These are phyloP conservation scores for Parnassius glacialis DNA, from an alignment of 2,888 invertebrate genomes.

Conservation along the genomic window DNA sequence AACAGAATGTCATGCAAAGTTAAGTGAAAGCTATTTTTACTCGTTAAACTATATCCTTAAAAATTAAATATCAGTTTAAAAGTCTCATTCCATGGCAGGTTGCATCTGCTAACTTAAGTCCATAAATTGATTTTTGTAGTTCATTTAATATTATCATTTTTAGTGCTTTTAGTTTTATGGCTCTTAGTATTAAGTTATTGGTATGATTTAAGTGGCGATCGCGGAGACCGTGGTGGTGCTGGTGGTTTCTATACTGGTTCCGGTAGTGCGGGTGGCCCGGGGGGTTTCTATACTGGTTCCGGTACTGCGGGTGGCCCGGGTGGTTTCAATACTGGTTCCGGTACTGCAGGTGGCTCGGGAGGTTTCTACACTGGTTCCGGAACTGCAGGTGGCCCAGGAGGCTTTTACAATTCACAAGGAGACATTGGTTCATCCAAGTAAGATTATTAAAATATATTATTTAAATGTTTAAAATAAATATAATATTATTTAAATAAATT, in stretches of 20 bases:
- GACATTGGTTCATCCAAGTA: neutral
- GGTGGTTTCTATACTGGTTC: constrained; percentile 48
- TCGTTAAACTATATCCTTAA: too few relatives aligned
- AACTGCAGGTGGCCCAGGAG: constrained; percentile 27
- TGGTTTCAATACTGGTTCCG: constrained; percentile 43
- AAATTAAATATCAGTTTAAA: too few relatives aligned
- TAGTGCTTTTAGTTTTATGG: neutral
- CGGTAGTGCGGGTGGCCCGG: constrained; percentile 1
- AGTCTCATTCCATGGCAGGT: too few relatives aligned
- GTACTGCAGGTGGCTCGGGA: constrained; percentile 31
- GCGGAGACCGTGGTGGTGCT: constrained; percentile 62
- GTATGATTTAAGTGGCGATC: constrained; percentile 51
- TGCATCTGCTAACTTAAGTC: too few relatives aligned
- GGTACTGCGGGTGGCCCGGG: neutral
- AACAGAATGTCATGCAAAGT: too few relatives aligned
- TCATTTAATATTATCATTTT: too few relatives aligned
- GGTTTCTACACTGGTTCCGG: constrained; percentile 38
- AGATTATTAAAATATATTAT: neutral
- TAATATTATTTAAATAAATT: too few relatives aligned
- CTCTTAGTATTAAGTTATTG: neutral
- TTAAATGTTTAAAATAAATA: too few relatives aligned
- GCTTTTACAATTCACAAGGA: neutral
- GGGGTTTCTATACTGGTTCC: constrained; percentile 30
- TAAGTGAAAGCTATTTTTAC: too few relatives aligned
- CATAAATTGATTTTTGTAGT: too few relatives aligned